A percentile compares a stretch with the other conserved stretches of the same genome.
phyloP scores from a whole-genome alignment of 2,888 invertebrate genomes.

The Dendrolimus pini region DNA sequence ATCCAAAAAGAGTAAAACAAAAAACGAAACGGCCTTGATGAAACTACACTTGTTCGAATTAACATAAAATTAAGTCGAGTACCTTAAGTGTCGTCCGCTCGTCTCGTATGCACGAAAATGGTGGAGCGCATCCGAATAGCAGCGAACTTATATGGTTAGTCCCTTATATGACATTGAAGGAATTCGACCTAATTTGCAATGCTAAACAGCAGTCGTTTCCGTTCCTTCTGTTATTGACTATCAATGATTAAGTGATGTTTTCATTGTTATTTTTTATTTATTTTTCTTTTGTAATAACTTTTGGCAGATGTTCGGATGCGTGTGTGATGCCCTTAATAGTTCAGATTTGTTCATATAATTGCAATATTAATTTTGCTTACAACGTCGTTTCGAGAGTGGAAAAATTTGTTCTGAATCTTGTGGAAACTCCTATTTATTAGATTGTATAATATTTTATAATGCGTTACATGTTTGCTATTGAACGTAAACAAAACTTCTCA shows the following conservation, averaged over 20 bases:
- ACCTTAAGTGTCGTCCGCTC: neutral
- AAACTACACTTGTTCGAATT: neutral
- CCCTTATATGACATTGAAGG: slow-evolving; percentile 51
- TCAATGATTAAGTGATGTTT: slow-evolving; percentile 51
- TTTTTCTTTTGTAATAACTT: slow-evolving; percentile 40
- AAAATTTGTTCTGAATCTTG: too few species aligned
- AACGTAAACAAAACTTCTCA: too few species aligned
- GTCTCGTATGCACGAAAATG: neutral
- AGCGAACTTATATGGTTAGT: neutral
- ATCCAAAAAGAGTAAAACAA: neutral
- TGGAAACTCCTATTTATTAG: too few species aligned
- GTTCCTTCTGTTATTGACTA: slow-evolving; percentile 49
- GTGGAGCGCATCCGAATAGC: neutral
- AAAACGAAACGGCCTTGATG: neutral
- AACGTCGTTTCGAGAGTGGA: too few species aligned
- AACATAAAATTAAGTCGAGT: neutral
- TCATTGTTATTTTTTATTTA: slow-evolving; percentile 36
- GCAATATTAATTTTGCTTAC: too few species aligned
- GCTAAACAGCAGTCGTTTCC: slow-evolving; percentile 47
- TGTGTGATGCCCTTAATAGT: neutral
- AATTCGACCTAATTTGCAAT: slow-evolving; percentile 59
- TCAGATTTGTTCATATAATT: neutral
- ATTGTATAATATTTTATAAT: too few species aligned
- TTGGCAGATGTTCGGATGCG: slow-evolving; percentile 38
- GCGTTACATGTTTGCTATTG: too few species aligned